Conservation (phyloP, 92 coral and sea anemone genomes). For the Phymanthus crucifer region DNA sequence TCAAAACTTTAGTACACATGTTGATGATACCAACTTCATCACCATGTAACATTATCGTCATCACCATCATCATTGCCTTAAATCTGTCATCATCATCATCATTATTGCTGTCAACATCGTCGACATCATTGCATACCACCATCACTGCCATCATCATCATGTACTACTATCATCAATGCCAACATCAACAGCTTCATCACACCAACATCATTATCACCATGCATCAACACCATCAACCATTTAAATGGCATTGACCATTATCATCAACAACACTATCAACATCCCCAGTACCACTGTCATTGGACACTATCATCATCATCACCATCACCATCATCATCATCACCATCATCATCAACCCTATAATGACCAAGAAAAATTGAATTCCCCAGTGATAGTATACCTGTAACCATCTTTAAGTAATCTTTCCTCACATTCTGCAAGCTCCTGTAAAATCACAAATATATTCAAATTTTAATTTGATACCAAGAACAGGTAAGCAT, state of each 20-base stretch:
- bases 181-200: background rate
- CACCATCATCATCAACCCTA: background rate
- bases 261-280: background rate
- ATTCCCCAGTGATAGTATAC: constrained; percentile 3
- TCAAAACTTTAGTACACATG: background rate
- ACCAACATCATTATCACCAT: background rate
- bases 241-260: no score
- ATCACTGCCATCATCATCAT: background rate
- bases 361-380: background rate
- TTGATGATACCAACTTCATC: background rate
- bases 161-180: background rate
- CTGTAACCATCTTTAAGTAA: constrained; percentile 86
- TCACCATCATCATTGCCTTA: background rate
- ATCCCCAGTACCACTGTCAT: background rate
- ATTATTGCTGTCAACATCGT: background rate
- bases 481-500: background rate
- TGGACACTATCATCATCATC: background rate
- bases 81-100: background rate
- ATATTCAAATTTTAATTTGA: background rate
- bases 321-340: background rate
- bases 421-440: constrained; percentile 82
- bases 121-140: background rate
- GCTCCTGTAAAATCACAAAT: constrained; percentile 52
- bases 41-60: background rate
- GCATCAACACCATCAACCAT: background rate